Evolutionary conservation across 2,888 invertebrate genomes (phyloP).

Genomic region (Lasioglossum morio): DNA sequence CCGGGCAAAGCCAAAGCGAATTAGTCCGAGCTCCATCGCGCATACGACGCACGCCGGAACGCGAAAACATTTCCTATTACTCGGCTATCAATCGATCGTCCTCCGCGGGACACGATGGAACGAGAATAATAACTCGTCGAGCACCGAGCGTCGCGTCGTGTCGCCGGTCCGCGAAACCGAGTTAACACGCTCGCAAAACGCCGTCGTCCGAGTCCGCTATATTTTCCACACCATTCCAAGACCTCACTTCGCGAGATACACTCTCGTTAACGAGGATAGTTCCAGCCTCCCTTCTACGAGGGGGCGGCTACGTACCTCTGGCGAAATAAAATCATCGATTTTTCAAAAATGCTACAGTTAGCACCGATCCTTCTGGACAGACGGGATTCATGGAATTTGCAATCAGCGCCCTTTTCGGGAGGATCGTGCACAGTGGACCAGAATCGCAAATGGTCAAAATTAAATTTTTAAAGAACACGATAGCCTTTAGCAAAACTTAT

Average conservation of each 20-base stretch:
- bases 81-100: conserved; percentile 16
- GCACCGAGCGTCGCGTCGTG: not conserved
- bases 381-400: not conserved
- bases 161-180: conserved; percentile 11
- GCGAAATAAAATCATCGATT: not conserved
- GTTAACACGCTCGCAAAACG: conserved; percentile 21
- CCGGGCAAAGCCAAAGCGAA: conserved; percentile 13
- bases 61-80: conserved; percentile 32
- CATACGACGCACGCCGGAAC: conserved; percentile 16
- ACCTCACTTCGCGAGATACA: not conserved
- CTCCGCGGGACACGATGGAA: conserved; percentile 9
- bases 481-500: not conserved
- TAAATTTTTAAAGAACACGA: not conserved
- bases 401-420: not conserved
- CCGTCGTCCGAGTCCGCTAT: not conserved
- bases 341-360: not conserved
- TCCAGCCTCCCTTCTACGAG: not conserved
- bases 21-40: conserved; percentile 10
- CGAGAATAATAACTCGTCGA: conserved; percentile 31
- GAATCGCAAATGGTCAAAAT: not conserved
- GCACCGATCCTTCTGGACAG: not conserved
- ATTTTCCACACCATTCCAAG: not conserved
- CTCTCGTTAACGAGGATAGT: not conserved
- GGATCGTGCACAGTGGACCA: too few relatives aligned
- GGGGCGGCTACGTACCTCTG: not conserved